phyloP scores from a whole-genome alignment of 1,140 invertebrate species.

The Brachionus sp. region DNA sequence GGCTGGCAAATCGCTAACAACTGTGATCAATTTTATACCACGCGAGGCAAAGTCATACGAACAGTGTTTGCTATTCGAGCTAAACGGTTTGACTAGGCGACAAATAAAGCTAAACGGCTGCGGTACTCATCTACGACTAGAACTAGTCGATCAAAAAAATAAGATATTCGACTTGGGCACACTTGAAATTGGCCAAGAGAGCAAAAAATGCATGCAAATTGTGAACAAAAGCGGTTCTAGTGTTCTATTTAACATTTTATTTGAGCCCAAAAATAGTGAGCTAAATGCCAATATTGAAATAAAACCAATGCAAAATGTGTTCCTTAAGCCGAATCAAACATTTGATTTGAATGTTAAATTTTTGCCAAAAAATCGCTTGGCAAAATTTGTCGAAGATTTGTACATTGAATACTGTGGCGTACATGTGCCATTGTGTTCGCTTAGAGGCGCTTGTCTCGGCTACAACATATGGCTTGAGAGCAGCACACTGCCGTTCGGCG shows the following conservation, averaged over 20 bases:
- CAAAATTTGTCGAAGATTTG: conserved; percentile 57
- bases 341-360: background rate
- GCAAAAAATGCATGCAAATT: background rate
- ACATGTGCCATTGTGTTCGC: conserved; percentile 55
- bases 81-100: conserved; percentile 57
- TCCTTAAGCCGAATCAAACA: background rate
- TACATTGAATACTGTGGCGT: conserved; percentile 56
- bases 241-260: background rate
- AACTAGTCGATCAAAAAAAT: conserved; percentile 54
- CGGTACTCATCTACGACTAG: conserved; percentile 56
- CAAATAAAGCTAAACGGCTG: conserved; percentile 53
- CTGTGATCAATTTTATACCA: conserved; percentile 57
- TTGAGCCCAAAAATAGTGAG: conserved; percentile 2
- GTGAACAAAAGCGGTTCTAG: background rate
- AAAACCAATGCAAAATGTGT: background rate
- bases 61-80: conserved; percentile 56
- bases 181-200: conserved; percentile 49
- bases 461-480: conserved; percentile 58
- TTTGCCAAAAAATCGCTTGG: conserved; percentile 48
- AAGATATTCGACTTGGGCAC: conserved; percentile 55
- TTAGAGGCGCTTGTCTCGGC: conserved; percentile 56
- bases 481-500: conserved; percentile 55
- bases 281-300: background rate
- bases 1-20: conserved; percentile 50
- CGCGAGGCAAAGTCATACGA: conserved; percentile 54